These are phyloP conservation scores for Montipora capricornis DNA, from an alignment of 64 coral and sea anemone species.

Conservation along the genomic window DNA sequence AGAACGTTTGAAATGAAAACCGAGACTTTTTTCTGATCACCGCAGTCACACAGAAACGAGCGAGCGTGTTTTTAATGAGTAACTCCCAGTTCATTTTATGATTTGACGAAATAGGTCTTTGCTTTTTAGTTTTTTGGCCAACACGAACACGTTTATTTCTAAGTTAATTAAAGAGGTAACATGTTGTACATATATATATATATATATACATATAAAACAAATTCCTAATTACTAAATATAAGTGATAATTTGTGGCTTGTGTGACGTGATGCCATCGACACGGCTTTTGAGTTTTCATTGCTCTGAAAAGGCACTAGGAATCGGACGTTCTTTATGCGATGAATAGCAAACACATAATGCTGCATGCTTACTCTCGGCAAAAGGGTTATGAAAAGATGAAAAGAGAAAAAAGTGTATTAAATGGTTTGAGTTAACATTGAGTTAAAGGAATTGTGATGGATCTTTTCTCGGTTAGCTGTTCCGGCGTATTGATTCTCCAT, in stretches of 20 bases:
- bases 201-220: neutral
- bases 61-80: neutral
- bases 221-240: constrained; percentile 29
- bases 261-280: neutral
- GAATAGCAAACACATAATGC: neutral
- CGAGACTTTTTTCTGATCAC: neutral
- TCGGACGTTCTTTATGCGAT: neutral
- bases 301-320: neutral
- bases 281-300: neutral
- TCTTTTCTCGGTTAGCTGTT: neutral
- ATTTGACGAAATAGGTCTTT: neutral
- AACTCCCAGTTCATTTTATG: neutral
- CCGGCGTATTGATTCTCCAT: no score
- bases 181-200: neutral
- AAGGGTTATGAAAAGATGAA: neutral
- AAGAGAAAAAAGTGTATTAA: constrained; percentile 6
- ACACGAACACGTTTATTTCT: neutral
- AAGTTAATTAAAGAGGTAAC: constrained; percentile 18
- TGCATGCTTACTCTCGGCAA: neutral
- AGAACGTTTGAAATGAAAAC: neutral
- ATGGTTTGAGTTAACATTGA: constrained; percentile 12
- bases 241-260: neutral
- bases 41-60: neutral
- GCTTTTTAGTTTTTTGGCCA: neutral
- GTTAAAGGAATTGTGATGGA: neutral